phyloP scores from a whole-genome alignment of 2,888 invertebrate species.

The Cremastinae sp. region DNA sequence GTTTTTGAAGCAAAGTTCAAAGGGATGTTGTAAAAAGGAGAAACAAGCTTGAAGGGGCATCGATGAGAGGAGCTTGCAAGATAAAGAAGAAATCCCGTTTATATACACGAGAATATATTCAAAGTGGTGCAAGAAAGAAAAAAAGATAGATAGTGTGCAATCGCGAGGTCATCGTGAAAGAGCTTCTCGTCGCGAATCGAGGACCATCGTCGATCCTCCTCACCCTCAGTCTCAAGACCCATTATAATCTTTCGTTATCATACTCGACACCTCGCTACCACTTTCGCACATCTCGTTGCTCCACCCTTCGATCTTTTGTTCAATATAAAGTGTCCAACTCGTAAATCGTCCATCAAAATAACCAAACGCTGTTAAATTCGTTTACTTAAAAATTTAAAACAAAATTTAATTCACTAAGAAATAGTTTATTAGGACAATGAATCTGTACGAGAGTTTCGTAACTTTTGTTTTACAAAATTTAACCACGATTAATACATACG shows the following conservation, averaged over 20 bases:
- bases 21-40: constrained; percentile 13
- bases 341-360: too few relatives aligned
- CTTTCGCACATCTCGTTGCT: too few relatives aligned
- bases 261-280: neutral
- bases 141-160: constrained; percentile 26
- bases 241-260: constrained; percentile 54
- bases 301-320: too few relatives aligned
- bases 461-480: too few relatives aligned
- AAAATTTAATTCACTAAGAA: too few relatives aligned
- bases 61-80: constrained; percentile 26
- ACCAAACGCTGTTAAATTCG: too few relatives aligned
- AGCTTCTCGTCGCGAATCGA: constrained; percentile 56
- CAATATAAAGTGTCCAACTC: too few relatives aligned
- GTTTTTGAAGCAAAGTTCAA: too few relatives aligned
- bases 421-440: too few relatives aligned
- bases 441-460: too few relatives aligned
- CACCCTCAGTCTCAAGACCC: constrained; percentile 31
- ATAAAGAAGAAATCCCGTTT: constrained; percentile 28
- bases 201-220: constrained; percentile 58
- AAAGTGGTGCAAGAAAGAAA: constrained; percentile 45
- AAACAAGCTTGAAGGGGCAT: constrained; percentile 43
- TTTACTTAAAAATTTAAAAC: too few relatives aligned
- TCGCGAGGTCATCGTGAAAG: constrained; percentile 52
- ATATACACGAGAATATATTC: constrained; percentile 21
- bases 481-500: too few relatives aligned